Base-by-base conservation (phyloP, 2,888 invertebrate genomes). In the Scrobipalpa atriplicella region DNA sequence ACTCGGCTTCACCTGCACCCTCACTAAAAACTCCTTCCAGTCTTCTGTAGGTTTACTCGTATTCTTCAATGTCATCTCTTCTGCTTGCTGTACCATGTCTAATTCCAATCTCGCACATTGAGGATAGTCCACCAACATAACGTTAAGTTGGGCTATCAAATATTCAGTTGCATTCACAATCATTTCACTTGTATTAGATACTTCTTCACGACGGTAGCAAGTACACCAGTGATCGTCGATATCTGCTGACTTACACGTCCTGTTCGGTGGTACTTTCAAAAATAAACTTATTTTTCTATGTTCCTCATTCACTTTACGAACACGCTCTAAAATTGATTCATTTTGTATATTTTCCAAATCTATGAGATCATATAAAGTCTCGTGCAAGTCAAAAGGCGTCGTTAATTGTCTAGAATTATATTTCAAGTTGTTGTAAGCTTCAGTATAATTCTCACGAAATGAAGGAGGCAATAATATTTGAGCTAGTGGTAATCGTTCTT, bases 221-320 rank as follows among this genome's bases (percentile, higher is more conserved):
- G 96, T 95, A 84, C 97, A 98, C 95, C 95, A 97, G 79, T 97
- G 96, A 16, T 94, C 94, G 0, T 94, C 93, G 64, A 98, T 96
- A 0, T 92, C 94, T 0, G 97, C 97, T 70, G 93, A 88, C 58
- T 93, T 87, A 79, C 98, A 98, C 0, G 95, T 96, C 54, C 97
- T 90, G 43, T 93, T 88, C 19, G 81, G 79, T 0, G 95, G 94
- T 64, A 97, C 93, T 0, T 94, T 93, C 29, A 94, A 84, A 79
- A 97, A 97, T 61, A 96, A 90, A 79, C 97, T 97, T 9, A 95
- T 94, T 0, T 95, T 95, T 16, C 95, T 85, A 13, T 19, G 10
- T 10, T 56, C 7, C 5, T 87, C 82, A 69, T 66, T 94, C 94
- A 39, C 94, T 78, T 79, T 78, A 7, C 71, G 80, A 58, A 86